Evolutionary conservation across 1,140 invertebrate genomes (phyloP).

Genomic region (Melipona quadrifasciata): DNA sequence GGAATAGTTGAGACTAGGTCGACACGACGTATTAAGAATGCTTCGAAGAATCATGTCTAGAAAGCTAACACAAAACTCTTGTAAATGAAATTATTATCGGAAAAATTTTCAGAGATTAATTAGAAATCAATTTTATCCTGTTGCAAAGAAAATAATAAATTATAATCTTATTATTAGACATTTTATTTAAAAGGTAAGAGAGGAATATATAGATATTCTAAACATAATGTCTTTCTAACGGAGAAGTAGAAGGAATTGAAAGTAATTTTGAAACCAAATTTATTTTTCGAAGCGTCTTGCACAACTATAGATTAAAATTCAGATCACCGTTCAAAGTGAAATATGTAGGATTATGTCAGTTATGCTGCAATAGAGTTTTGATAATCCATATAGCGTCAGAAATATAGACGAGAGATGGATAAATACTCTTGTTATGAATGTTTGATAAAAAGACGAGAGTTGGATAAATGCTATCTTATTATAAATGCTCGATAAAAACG

Average conservation of each 20-base stretch:
- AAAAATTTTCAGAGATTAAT: neutral
- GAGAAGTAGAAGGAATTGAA: neutral
- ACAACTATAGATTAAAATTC: conserved; percentile 38
- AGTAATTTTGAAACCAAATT: conserved; percentile 12
- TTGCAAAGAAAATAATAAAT: neutral
- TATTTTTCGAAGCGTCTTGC: neutral
- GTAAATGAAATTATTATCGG: neutral
- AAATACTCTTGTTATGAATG: neutral
- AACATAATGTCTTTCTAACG: neutral
- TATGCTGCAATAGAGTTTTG: neutral
- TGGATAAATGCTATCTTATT: neutral
- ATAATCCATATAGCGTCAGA: neutral
- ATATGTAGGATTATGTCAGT: conserved; percentile 21
- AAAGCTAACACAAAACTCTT: neutral
- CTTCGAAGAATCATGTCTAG: neutral
- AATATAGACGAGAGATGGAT: neutral
- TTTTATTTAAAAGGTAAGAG: neutral
- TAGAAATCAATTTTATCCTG: neutral
- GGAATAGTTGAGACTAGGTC: conserved; percentile 11
- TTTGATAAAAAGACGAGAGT: neutral
- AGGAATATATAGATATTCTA: neutral
- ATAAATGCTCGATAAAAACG: neutral
- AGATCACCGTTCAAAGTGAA: neutral
- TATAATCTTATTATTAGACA: neutral
- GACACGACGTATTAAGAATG: conserved; percentile 15